Evolutionary conservation across 1,140 invertebrate genomes (phyloP), one percentile per base, ranked within the genome.

Genomic region (Ephestia elutella): DNA sequence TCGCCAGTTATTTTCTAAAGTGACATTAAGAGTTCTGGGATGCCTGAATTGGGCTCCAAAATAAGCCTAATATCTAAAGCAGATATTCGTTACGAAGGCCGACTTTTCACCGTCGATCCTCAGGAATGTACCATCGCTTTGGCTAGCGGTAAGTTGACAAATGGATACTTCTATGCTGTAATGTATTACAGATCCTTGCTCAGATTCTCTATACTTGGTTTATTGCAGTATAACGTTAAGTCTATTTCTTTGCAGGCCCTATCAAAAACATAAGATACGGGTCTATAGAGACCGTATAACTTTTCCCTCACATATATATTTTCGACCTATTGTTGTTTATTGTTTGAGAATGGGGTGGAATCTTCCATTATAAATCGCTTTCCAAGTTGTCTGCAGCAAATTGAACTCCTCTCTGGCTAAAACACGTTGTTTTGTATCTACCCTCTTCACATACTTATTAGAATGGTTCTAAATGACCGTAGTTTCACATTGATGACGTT

Each of bases 61-160:
- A 99, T 99, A 86, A 99, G 97, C 91, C 92, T 99, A 81, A 99
- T 99, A 92, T 99, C 98, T 59, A 99, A 99, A 90, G 97, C 98
- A 60, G 98, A 99, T 91, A 99, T 99, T 89, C 93, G 98, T 58
- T 99, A 99, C 91, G 98, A 99, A 92, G 98, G 98, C 68, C 95
- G 98, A 87, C 92, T 99, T 78, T 99, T 99, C 91, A 99, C 98
- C 55, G 97, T 99, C 78, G 98, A 99, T 92, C 95, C 98, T 60
- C 94, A 98, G 89, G 97, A 99, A 92, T 99, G 98, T 84, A 99
- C 98, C 73, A 99, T 99, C 86, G 98, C 99, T 83, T 92, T 99
- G 78, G 95, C 98, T 70, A 98, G 97, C 93, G 98, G 98, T 98
- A 93, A 95, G 92, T 92, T 86, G 80, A 86, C 82, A 86, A 88